Conservation (phyloP, 2,888 invertebrate species). For the Nymphalis polychloros region DNA sequence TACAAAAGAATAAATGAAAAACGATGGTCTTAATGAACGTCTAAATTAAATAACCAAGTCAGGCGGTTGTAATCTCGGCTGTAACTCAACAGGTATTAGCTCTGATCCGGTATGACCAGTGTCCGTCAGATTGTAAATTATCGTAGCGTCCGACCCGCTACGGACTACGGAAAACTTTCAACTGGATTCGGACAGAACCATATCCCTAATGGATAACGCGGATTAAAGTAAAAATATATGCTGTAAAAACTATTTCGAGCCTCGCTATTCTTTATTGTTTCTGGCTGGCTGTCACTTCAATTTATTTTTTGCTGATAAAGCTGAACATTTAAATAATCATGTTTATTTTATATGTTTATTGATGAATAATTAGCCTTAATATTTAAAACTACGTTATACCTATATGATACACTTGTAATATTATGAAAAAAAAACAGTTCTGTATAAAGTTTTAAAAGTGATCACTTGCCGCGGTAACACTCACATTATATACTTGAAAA, state of each 20-base stretch:
- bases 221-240: constrained; percentile 18
- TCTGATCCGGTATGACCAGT: constrained; percentile 68
- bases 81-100: constrained; percentile 80
- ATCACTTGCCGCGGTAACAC: no score
- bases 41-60: constrained; percentile 2
- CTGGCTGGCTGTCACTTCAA: not conserved
- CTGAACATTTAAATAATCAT: not conserved
- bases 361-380: no score
- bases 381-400: no score
- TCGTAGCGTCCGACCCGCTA: constrained; percentile 45
- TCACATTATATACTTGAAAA: no score
- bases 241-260: constrained; percentile 10
- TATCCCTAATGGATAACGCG: constrained; percentile 34
- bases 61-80: constrained; percentile 48
- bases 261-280: constrained; percentile 1
- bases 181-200: constrained; percentile 34
- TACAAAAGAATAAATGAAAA: no score
- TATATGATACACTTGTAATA: no score
- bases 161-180: constrained; percentile 41
- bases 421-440: no score
- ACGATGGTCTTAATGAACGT: constrained; percentile 1
- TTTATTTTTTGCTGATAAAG: not conserved
- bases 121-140: constrained; percentile 64
- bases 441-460: no score
- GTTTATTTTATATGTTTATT: no score